Base-by-base conservation (phyloP, 2,888 invertebrate genomes). In the Seira ritae region DNA sequence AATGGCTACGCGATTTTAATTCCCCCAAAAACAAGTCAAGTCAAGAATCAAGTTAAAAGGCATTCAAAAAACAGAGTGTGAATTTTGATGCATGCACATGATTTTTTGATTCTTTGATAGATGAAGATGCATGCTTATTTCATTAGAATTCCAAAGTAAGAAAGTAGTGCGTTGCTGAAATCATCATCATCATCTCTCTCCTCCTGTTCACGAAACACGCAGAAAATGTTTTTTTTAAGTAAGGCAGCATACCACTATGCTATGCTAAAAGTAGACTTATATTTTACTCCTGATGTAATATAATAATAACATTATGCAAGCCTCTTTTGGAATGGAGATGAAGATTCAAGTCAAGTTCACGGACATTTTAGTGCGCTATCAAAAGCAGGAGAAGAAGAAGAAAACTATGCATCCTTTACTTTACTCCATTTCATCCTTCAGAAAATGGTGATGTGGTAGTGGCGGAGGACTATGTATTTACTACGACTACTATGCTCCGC, bases 281-380 rank as follows among this genome's bases (percentile, higher is more conserved):
- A 55, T 55, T 8, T 55, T 55, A 55, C n/a, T 12, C 55, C 3
- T 55, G 31, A n/a, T n/a, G n/a, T n/a, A n/a, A 42, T 55, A 55
- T 8, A 8, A 17, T 55, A 55, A 55, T 55, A 55, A 55, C 12
- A 55, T 55, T 55, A 55, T 55, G 55, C 55, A 55, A 55, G 55
- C 55, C 1, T 55, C 55, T 55, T 31, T 55, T 55, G 55, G 55
- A 55, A 55, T n/a, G 55, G 55, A 55, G 55, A 55, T 55, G 55
- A 55, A 12, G 55, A 55, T 55, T 55, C 55, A 55, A 55, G 55
- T 80, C 79, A 80, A 80, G 79, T 80, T 80, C 79, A 80, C 67
- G 79, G 79, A 68, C 79, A 73, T 80, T 80, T 23, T 55, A 55
- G 55, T 55, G 55, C 17, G 55, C 55, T 55, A 55, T 55, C 55